Base-by-base conservation (phyloP, 2,888 invertebrate genomes). In the Aspidapion aeneum region DNA sequence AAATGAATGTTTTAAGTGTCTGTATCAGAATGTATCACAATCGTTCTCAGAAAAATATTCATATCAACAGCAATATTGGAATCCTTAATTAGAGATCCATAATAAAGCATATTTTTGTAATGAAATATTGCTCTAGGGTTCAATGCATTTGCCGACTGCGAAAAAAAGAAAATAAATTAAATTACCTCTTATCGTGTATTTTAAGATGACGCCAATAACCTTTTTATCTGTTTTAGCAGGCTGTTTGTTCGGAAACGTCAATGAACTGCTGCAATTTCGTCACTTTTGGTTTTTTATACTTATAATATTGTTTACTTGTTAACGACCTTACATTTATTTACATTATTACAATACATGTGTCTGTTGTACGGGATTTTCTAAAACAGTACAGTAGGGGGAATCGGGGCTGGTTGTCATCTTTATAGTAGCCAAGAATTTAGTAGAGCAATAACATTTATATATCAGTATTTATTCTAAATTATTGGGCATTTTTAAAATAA, bases 161-260 rank as follows among this genome's bases (percentile, higher is more conserved):
- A 73, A 69, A 72, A 73, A 72, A 63, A 66, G 58, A 56, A 64
- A 66, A 66, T 65, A 66, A 56, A 56, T 66, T 65, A 68, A 68
- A 68, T 72, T 70, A 73, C 72, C 72, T 72, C 73, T 75, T 75
- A 75, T 75, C 74, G 62, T 64, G 67, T 69, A 73, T 74, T 74
- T 73, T 71, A 69, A 74, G 72, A 73, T 73, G 73, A 74, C 71
- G 74, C 72, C 73, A 74, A 72, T 73, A 74, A 74, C 74, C 74
- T 72, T 72, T 72, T 74, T 75, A 74, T 74, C 74, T 71, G 70
- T 70, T 71, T 73, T 66, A 62, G 62, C 64, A 69, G 68, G 70
- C 65, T 74, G 74, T 73, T 72, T 72, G 72, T 68, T 71, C 68
- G 66, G 63, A 66, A 71, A 73, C 66, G 72, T 72, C 64, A 57